Percentiles rank a stretch among this genome's conserved stretches.
These are phyloP conservation scores for Lasioglossum pauxillum DNA, from an alignment of 2,888 invertebrate species.

Conservation along the genomic window DNA sequence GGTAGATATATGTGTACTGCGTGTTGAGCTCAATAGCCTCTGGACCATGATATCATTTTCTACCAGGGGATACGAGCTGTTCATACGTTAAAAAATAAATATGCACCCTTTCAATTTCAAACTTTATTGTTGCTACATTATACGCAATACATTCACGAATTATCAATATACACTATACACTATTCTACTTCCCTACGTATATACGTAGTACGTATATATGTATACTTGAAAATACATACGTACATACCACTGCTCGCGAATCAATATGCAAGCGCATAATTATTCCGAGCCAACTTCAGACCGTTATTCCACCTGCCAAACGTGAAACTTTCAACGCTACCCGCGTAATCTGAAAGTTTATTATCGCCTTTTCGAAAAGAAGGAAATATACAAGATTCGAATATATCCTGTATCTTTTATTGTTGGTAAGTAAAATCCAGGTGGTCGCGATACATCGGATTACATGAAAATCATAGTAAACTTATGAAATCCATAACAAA, in stretches of 20 bases:
- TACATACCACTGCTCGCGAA: not conserved
- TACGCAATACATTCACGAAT: not conserved
- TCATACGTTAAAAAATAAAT: not conserved
- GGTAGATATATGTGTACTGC: not conserved
- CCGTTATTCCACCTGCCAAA: not conserved
- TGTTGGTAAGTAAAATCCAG: not conserved
- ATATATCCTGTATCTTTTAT: not conserved
- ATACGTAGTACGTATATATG: too few species aligned
- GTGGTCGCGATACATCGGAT: not conserved
- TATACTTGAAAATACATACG: not conserved
- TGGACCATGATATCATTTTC: not conserved
- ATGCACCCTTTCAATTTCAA: not conserved
- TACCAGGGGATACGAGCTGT: not conserved
- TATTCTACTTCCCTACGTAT: not conserved
- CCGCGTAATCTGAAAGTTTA: not conserved
- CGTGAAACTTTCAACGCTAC: not conserved
- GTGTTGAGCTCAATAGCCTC: not conserved
- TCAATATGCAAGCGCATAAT: constrained; percentile 9
- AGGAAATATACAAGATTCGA: not conserved
- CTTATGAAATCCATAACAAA: constrained; percentile 44
- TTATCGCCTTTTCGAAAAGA: not conserved
- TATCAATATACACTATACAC: not conserved
- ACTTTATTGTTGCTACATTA: not conserved
- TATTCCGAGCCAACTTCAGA: not conserved
- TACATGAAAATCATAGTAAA: constrained; percentile 41